These are phyloP conservation scores for Peromyscus attwateri DNA, from an alignment of 2,797 vertebrate species.

Conservation along the genomic window DNA sequence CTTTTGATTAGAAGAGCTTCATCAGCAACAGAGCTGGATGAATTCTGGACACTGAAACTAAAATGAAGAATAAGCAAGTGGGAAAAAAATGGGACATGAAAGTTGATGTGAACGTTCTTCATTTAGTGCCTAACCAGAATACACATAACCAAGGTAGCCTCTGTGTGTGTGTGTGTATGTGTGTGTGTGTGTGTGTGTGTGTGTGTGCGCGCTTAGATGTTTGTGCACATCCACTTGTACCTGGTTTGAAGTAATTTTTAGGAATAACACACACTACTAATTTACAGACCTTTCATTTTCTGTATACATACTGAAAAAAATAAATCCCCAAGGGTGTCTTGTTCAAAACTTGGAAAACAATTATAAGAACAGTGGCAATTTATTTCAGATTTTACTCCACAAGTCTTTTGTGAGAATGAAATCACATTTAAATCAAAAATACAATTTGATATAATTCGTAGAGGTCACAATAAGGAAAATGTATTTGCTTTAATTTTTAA, in stretches of 20 bases:
- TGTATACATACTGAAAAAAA: neutral
- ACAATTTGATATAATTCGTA: constrained; percentile 1
- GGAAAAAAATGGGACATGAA: neutral
- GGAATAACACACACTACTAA: neutral
- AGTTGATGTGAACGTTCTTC: neutral
- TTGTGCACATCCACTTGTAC: neutral
- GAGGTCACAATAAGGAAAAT: neutral
- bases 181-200: too few relatives aligned
- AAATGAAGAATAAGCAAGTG: neutral
- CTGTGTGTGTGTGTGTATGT: too few relatives aligned
- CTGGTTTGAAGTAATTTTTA: neutral
- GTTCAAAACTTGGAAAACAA: constrained; percentile 27
- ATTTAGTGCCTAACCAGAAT: neutral
- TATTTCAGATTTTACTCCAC: constrained; percentile 32
- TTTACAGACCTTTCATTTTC: neutral
- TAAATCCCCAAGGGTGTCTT: neutral
- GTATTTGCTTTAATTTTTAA: constrained; percentile 36
- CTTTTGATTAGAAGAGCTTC: neutral
- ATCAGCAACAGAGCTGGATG: neutral
- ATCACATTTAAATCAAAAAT: neutral
- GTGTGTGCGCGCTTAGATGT: neutral
- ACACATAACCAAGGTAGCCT: neutral
- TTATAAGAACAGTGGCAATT: neutral
- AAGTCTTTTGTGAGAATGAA: neutral
- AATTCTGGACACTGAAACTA: neutral